Evolutionary conservation across 64 coral and sea anemone genomes (phyloP), one percentile per base, ranked within the genome.

Genomic region (Actinia tenebrosa): DNA sequence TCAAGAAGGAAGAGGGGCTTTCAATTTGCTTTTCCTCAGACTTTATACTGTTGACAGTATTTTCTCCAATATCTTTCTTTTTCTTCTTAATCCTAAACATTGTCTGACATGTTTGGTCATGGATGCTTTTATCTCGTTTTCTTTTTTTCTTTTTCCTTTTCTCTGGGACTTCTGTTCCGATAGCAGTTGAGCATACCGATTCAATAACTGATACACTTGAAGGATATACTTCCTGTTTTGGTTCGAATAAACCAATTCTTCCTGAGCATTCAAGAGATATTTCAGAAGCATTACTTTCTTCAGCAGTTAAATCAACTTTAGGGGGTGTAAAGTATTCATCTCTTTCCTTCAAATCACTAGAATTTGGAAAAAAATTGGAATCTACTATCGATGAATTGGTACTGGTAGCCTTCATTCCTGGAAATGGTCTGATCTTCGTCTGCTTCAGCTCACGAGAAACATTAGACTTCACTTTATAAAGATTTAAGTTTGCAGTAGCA

Each of bases 31-130:
- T 75, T 30, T 75, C 69, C 13, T 66, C 63, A 20, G n/a, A 23
- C n/a, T 66, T 22, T 23, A n/a, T 66, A 66, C 19, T 66, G 10
- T 10, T 66, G 63, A 20, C 63, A n/a, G 19, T 10, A 23, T 66
- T n/a, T 66, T 66, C n/a, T 23, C 15, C 63, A 66, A 75, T 2
- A 75, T 75, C 69, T 14, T 93, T 89, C 11, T 85, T 86, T 43
- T 90, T 93, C 84, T 96, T 93, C 78, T 96, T 96, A 18, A 96
- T 92, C 79, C 88, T 90, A 87, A 96, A 96, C 60, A 87, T 90
- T 45, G 94, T 96, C 71, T 96, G 94, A 30, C 94, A 93, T 55
- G 90, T 87, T 69, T 87, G 84, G 87, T 92, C 90, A 83, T 80
- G 66, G 13, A 85, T 59, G 87, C 79, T 71, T 78, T 87, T 89